Conservation (phyloP, 2,888 invertebrate genomes). For the Ceramica pisi region DNA sequence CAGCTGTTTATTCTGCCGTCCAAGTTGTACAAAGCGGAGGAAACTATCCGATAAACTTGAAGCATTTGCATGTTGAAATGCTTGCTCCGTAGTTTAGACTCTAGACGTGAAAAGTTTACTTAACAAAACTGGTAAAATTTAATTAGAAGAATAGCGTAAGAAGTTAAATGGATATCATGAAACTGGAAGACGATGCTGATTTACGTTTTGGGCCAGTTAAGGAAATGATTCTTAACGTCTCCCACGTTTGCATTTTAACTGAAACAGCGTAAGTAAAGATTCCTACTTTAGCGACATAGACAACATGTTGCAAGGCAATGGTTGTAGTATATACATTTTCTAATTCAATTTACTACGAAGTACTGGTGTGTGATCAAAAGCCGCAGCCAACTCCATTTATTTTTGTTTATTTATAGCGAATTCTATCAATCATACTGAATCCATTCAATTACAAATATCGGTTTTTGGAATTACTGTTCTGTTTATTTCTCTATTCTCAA, state of each 20-base stretch:
- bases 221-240: background rate
- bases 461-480: constrained; percentile 2
- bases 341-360: background rate
- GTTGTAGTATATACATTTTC: background rate
- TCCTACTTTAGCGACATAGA: too few relatives aligned
- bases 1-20: constrained; percentile 23
- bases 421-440: constrained; percentile 16
- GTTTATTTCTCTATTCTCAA: background rate
- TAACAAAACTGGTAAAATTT: background rate
- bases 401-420: constrained; percentile 30
- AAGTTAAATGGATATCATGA: background rate
- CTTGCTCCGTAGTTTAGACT: constrained; percentile 4
- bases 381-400: constrained; percentile 11
- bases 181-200: background rate
- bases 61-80: constrained; percentile 25
- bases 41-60: constrained; percentile 27
- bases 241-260: too few relatives aligned
- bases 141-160: background rate
- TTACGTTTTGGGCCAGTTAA: background rate
- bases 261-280: too few relatives aligned
- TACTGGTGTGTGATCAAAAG: constrained; percentile 4
- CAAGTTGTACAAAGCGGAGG: constrained; percentile 12
- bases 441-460: constrained; percentile 17
- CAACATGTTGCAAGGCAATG: background rate
- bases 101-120: background rate